These are phyloP conservation scores for Spea hammondii DNA, from an alignment of 2,797 vertebrate species.

Conservation along the genomic window DNA sequence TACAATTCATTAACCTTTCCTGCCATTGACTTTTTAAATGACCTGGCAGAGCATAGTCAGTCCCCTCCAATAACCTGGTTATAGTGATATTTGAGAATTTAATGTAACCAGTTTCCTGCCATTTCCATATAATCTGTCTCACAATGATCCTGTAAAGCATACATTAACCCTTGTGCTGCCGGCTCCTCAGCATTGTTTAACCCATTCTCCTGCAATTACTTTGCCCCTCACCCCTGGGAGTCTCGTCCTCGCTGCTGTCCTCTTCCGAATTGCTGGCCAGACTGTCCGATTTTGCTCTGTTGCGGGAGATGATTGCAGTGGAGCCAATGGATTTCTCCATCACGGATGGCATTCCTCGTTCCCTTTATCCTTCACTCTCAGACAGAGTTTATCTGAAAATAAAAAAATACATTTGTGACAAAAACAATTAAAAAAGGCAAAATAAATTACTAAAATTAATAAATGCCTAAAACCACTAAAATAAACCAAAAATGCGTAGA, in stretches of 20 bases:
- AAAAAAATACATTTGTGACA: neutral
- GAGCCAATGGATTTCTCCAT: constrained; percentile 81
- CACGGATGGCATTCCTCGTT: constrained; percentile 80
- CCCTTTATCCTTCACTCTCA: constrained; percentile 11
- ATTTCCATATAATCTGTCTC: neutral
- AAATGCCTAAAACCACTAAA: neutral
- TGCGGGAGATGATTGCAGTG: constrained; percentile 84
- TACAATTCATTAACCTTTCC: too few relatives aligned
- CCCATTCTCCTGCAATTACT: neutral
- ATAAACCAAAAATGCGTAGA: neutral
- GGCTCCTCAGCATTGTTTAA: neutral
- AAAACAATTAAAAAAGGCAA: neutral
- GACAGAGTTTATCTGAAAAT: neutral
- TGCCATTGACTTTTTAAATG: too few relatives aligned
- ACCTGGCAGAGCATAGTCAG: too few relatives aligned
- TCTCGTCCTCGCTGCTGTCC: constrained; percentile 90
- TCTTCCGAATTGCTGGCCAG: constrained; percentile 85
- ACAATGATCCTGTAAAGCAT: neutral
- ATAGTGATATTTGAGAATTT: neutral
- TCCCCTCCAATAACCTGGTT: too few relatives aligned
- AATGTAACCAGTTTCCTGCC: neutral
- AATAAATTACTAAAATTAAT: neutral
- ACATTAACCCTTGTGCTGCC: neutral
- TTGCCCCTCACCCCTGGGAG: constrained; percentile 75
- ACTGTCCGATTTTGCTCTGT: constrained; percentile 82